Evolutionary conservation across 2,888 invertebrate genomes (phyloP).

Genomic region (Allolobophora icterica): DNA sequence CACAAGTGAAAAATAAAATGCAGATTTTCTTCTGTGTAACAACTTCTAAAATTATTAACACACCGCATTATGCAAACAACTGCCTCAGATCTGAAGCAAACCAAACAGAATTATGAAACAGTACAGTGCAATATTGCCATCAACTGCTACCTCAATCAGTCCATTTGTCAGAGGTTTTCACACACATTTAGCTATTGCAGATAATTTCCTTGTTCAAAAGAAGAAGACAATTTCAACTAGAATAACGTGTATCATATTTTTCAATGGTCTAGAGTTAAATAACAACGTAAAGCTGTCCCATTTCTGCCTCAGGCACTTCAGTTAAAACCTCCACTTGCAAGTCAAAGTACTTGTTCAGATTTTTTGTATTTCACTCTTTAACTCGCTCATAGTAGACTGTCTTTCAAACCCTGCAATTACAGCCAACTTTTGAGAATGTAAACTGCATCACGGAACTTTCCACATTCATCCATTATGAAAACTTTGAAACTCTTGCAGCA

Average conservation of each 20-base stretch:
- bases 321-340: not conserved
- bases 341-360: not conserved
- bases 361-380: not conserved
- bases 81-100: not conserved
- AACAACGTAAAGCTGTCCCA: not conserved
- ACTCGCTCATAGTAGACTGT: too few species aligned
- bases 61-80: not conserved
- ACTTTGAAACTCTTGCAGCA: too few species aligned
- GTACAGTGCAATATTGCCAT: not conserved
- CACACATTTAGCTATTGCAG: not conserved
- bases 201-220: too few species aligned
- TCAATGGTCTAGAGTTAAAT: not conserved
- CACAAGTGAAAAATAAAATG: not conserved
- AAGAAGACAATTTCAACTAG: not conserved
- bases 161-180: not conserved
- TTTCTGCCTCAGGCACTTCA: not conserved
- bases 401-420: too few species aligned
- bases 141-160: not conserved
- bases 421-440: too few species aligned
- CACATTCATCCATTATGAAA: too few species aligned
- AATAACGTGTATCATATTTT: too few species aligned
- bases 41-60: not conserved
- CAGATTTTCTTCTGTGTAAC: not conserved
- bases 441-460: too few species aligned
- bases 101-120: not conserved